A percentile compares a stretch with the other conserved stretches of the same genome.
These are phyloP conservation scores for Hypotaenidia okinawae DNA, from an alignment of 2,797 vertebrate species.

Conservation along the genomic window DNA sequence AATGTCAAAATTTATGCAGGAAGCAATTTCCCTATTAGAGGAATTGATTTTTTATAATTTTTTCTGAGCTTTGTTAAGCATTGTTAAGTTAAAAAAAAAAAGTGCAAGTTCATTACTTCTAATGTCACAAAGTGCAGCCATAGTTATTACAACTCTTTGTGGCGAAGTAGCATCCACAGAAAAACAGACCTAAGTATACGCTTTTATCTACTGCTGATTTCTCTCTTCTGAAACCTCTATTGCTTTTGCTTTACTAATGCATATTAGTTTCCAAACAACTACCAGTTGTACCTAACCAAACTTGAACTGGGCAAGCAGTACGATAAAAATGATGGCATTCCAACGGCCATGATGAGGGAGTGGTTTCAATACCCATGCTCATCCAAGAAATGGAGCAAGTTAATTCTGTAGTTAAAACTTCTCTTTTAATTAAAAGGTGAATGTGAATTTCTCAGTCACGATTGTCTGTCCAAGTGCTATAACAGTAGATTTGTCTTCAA, in stretches of 20 bases:
- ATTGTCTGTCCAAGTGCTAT: not conserved
- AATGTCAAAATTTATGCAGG: not conserved
- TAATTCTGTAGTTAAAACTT: constrained; percentile 55
- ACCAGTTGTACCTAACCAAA: not conserved
- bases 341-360: not conserved
- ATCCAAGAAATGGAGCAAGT: constrained; percentile 61
- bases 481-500: not conserved
- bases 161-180: not conserved
- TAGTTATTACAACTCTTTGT: constrained; percentile 3
- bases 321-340: constrained; percentile 39
- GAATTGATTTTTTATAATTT: not conserved
- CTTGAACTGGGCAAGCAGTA: not conserved
- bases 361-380: constrained; percentile 28
- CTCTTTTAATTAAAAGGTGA: constrained; percentile 46
- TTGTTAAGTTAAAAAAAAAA: not conserved
- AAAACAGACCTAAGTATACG: not conserved
- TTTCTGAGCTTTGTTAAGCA: not conserved
- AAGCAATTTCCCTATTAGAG: not conserved
- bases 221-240: not conserved
- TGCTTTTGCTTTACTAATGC: not conserved
- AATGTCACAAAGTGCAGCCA: constrained; percentile 6
- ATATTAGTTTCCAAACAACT: not conserved
- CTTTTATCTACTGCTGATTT: not conserved
- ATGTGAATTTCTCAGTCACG: constrained; percentile 5
- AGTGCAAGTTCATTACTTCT: not conserved